Conservation (phyloP, 2,888 invertebrate genomes). For the Margaritifera margaritifera region DNA sequence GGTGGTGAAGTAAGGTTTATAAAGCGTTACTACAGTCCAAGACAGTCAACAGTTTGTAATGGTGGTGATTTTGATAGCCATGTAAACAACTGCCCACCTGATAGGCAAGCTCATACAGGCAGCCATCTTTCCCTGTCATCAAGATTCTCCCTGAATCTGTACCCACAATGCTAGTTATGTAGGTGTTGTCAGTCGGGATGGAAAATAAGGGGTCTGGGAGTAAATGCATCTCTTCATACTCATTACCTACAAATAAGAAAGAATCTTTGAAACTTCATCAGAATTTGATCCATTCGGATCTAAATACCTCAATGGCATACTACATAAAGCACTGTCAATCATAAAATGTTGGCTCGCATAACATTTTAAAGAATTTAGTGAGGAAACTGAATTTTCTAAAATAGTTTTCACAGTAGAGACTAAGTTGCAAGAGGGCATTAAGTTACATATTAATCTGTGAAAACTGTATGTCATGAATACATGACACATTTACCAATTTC, state of each 20-base stretch:
- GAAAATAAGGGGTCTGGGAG: constrained; percentile 96
- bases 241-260: constrained; percentile 4
- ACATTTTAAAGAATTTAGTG: too few relatives aligned
- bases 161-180: constrained; percentile 87
- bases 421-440: too few relatives aligned
- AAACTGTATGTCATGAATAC: too few relatives aligned
- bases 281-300: constrained; percentile 15
- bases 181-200: constrained; percentile 87
- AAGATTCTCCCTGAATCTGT: constrained; percentile 91
- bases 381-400: too few relatives aligned
- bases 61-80: not conserved
- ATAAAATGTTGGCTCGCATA: too few relatives aligned
- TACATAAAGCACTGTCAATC: too few relatives aligned
- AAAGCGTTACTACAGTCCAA: too few relatives aligned
- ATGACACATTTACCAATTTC: too few relatives aligned
- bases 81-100: constrained; percentile 78
- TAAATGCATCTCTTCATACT: constrained; percentile 83
- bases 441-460: too few relatives aligned
- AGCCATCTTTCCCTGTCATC: constrained; percentile 94
- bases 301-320: not conserved
- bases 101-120: constrained; percentile 94
- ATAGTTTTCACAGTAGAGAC: too few relatives aligned
- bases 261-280: constrained; percentile 7
- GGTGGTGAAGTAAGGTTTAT: too few relatives aligned
- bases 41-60: too few relatives aligned